These are phyloP conservation scores for Corynorhinus townsendii DNA, from an alignment of 2,113 vertebrate species.

Conservation along the genomic window DNA sequence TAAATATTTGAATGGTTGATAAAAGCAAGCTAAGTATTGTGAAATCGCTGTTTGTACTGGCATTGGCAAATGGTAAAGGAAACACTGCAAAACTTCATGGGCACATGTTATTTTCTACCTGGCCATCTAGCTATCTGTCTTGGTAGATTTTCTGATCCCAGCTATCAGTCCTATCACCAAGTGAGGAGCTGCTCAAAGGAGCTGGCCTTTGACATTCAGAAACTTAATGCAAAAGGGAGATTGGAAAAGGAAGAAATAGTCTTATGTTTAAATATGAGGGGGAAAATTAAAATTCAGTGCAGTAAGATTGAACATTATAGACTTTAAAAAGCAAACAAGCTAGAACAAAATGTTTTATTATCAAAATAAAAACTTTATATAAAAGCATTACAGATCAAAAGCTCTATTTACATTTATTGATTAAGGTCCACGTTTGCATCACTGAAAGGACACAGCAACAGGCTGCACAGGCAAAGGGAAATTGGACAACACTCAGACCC, in stretches of 20 bases:
- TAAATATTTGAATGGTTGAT: background rate
- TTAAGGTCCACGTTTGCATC: background rate
- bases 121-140: background rate
- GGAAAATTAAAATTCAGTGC: background rate
- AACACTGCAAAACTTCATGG: background rate
- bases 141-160: background rate
- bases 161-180: background rate
- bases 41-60: background rate
- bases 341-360: conserved; percentile 76
- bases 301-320: background rate
- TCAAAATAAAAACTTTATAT: conserved; percentile 76
- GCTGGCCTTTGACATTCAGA: background rate
- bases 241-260: background rate
- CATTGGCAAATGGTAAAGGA: background rate
- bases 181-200: background rate
- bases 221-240: background rate
- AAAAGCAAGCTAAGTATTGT: background rate
- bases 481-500: background rate
- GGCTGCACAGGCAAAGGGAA: background rate
- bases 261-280: background rate
- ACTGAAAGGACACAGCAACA: background rate
- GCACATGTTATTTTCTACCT: background rate
- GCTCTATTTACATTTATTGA: conserved; percentile 66
- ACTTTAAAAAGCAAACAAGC: conserved; percentile 9
- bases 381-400: conserved; percentile 66